These are phyloP conservation scores for Malurus elegans DNA, from an alignment of 2,113 vertebrate species.

Conservation along the genomic window DNA sequence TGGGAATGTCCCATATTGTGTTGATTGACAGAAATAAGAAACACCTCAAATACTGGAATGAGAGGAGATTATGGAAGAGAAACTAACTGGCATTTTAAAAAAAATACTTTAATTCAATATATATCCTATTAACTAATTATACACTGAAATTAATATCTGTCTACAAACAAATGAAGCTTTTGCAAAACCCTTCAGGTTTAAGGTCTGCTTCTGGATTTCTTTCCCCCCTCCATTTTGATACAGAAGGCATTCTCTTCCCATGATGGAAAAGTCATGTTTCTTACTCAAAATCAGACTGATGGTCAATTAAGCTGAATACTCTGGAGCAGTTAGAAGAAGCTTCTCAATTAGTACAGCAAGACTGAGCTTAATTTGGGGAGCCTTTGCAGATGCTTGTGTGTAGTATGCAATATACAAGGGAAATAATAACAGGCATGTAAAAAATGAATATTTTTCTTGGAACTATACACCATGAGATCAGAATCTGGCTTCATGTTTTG, in stretches of 20 bases:
- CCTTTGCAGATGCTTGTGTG: conserved; percentile 15
- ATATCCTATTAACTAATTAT: not conserved
- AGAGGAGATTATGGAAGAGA: not conserved
- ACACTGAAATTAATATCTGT: not conserved
- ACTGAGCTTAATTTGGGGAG: not conserved
- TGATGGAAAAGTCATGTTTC: not conserved
- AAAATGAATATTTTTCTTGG: conserved; percentile 50
- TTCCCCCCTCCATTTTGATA: not conserved
- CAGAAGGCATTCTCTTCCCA: not conserved
- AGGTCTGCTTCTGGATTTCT: not conserved
- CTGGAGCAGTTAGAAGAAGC: not conserved
- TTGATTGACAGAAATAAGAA: not conserved
- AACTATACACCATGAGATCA: conserved; percentile 37
- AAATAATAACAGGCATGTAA: conserved; percentile 49
- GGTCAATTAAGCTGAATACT: not conserved
- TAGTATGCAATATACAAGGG: conserved; percentile 41
- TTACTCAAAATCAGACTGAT: not conserved
- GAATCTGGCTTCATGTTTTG: conserved; percentile 47
- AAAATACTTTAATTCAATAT: not conserved
- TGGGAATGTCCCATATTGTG: not conserved
- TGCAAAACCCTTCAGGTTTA: not conserved
- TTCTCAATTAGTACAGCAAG: not conserved
- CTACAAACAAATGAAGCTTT: not conserved
- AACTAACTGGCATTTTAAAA: not conserved
- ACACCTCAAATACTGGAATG: not conserved